Evolutionary conservation across 2,113 vertebrate species (phyloP), one percentile per base, ranked within the genome.

Genomic region (Pristiophorus japonicus): DNA sequence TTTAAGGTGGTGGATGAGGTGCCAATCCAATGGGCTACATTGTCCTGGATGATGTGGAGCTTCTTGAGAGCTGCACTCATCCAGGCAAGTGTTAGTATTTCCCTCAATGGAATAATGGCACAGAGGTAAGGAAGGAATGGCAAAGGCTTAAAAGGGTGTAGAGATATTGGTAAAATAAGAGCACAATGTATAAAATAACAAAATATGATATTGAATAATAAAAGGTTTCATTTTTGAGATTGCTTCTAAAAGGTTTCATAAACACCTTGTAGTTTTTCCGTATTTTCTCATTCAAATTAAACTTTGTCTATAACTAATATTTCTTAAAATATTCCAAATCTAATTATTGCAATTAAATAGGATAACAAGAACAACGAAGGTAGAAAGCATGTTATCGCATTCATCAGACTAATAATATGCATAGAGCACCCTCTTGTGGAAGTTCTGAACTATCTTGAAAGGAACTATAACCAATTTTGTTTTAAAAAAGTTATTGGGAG

Each of bases 341-440:
- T 45, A 45, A 85, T 51, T 24, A 87, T 24, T 87, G 47, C 84
- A 87, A 87, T 27, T 87, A 87, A 85, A 45, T 16, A 85, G 18
- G 18, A 45, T 47, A 45, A 47, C 42, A 45, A 45, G 20, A 47
- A 85, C 10, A 75, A 75, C 27, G 14, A 38, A 16, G 75, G 14
- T 51, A 51, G 27, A 87, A 87, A 7, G 1, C 2, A 1, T 22
- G 22, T 20, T 91, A 14, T 22, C 6, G 14, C 12, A 91, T 6
- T 87, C 22, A 55, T 62, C 14, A 63, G 34, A 18, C 55, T n/a
- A n/a, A 62, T 91, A n/a, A 0, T 8, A 7, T 91, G 88, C 55
- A 7, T 62, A 63, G 14, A 38, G 88, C 88, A 20, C 88, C 88
- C 88, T 91, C 88, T 91, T 91, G 88, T 91, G 88, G 88, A 91